These are phyloP conservation scores for Anarsia innoxiella DNA, from an alignment of 2,888 invertebrate genomes.

Conservation along the genomic window DNA sequence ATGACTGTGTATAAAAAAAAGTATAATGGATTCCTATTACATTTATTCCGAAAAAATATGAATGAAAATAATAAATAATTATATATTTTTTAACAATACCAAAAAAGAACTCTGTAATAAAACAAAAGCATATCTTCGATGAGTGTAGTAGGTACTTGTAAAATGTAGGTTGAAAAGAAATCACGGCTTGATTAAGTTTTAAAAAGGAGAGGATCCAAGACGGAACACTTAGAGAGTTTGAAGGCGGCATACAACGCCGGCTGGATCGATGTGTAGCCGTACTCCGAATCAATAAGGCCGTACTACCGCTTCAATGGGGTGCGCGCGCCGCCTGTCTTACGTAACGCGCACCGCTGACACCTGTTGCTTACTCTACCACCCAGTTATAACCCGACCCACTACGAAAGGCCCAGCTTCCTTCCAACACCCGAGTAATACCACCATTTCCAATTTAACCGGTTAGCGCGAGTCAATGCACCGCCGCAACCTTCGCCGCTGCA, in stretches of 20 bases:
- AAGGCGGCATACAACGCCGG: conserved; percentile 39
- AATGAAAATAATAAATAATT: too few species aligned
- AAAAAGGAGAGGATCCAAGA: conserved; percentile 40
- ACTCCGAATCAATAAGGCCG: conserved; percentile 62
- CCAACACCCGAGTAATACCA: neutral
- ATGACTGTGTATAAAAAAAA: too few species aligned
- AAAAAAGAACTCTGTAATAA: too few species aligned
- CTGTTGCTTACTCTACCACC: conserved; percentile 68
- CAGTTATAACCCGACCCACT: conserved; percentile 49
- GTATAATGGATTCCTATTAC: too few species aligned
- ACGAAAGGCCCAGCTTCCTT: conserved; percentile 25
- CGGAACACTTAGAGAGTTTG: conserved; percentile 46
- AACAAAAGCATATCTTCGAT: too few species aligned
- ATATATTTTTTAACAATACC: too few species aligned
- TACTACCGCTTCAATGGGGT: conserved; percentile 64
- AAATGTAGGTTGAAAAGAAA: too few species aligned
- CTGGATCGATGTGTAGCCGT: conserved; percentile 54
- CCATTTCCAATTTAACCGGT: conserved; percentile 37
- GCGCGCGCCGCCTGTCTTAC: conserved; percentile 66
- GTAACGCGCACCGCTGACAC: conserved; percentile 63
- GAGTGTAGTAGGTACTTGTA: neutral
- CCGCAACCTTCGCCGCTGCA: conserved; percentile 67
- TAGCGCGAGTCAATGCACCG: conserved; percentile 64
- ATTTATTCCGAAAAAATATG: too few species aligned
- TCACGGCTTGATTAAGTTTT: conserved; percentile 14